Evolutionary conservation across 2,888 invertebrate species (phyloP), one percentile per base, ranked within the genome.

Genomic region (Sepioteuthis lessoniana): DNA sequence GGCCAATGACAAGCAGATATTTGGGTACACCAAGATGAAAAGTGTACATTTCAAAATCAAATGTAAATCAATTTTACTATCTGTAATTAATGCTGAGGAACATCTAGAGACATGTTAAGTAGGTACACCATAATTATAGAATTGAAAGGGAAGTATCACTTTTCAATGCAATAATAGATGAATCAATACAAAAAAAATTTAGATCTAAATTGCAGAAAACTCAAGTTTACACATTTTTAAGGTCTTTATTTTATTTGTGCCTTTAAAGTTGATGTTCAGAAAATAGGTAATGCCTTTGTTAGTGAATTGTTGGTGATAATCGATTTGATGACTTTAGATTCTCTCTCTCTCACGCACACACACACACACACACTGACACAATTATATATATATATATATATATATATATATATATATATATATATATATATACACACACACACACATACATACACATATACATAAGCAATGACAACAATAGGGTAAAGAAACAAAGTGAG

Each of bases 341-440:
- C 42, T 5, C 42, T 5, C 42, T 42, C 42, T 5, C 42, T 42
- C 16, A 21, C 19, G 3, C 50, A 19, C 50, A 50, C 47, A 19
- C 47, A 19, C 47, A 47, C 47, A 3, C 16, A 16, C 16, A 3
- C 16, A 16, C 21, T 19, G 3, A 50, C 21, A 90, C 90, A 90
- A n/a, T n/a, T n/a, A n/a, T n/a, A n/a, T n/a, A n/a, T n/a, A n/a
- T n/a, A n/a, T n/a, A n/a, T n/a, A 37, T 0, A 90, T 90, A 90
- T 35, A 90, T 90, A 90, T 35, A 90, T 90, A 90, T 37, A 90
- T 90, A 90, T 90, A 90, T 90, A 90, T 37, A 90, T 90, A 90
- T 90, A n/a, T n/a, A n/a, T n/a, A n/a, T n/a, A n/a, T n/a, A n/a
- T n/a, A n/a, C n/a, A n/a, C n/a, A n/a, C n/a, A n/a, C n/a, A n/a